Conservation (phyloP, 2,888 invertebrate species). For the Drosophila emarginata region DNA sequence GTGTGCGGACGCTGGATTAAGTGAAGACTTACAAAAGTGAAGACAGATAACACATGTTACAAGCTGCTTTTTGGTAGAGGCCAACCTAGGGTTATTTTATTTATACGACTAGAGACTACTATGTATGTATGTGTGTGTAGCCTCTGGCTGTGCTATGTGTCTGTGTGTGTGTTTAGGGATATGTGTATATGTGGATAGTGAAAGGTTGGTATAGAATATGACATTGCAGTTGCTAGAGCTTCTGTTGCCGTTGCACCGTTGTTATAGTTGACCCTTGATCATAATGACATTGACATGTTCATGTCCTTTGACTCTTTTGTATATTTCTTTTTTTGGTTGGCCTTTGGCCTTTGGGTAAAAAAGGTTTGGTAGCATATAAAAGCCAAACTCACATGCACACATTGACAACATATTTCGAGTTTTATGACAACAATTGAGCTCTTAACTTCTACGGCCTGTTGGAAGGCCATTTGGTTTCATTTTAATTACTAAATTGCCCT, state of each 20-base stretch:
- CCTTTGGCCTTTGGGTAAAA: constrained; percentile 22
- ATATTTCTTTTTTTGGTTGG: neutral
- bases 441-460: constrained; percentile 31
- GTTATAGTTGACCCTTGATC: constrained; percentile 39
- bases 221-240: neutral
- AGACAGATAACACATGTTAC: constrained; percentile 56
- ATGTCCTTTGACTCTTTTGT: constrained; percentile 19
- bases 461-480: constrained; percentile 19
- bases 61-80: constrained; percentile 22
- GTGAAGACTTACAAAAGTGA: constrained; percentile 55
- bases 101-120: constrained; percentile 46
- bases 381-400: constrained; percentile 32
- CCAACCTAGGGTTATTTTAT: constrained; percentile 56
- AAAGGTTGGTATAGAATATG: neutral
- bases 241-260: constrained; percentile 35
- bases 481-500: constrained; percentile 56
- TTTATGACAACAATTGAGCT: constrained; percentile 67
- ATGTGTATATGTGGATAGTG: neutral
- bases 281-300: constrained; percentile 59
- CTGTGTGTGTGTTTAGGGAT: neutral
- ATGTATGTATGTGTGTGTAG: constrained; percentile 12
- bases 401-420: constrained; percentile 63
- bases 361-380: constrained; percentile 26
- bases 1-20: constrained; percentile 51
- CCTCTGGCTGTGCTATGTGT: constrained; percentile 5